Evolutionary conservation across 2,888 invertebrate genomes (phyloP), one percentile per base, ranked within the genome.

Genomic region (Aphelenchoides bicaudatus): DNA sequence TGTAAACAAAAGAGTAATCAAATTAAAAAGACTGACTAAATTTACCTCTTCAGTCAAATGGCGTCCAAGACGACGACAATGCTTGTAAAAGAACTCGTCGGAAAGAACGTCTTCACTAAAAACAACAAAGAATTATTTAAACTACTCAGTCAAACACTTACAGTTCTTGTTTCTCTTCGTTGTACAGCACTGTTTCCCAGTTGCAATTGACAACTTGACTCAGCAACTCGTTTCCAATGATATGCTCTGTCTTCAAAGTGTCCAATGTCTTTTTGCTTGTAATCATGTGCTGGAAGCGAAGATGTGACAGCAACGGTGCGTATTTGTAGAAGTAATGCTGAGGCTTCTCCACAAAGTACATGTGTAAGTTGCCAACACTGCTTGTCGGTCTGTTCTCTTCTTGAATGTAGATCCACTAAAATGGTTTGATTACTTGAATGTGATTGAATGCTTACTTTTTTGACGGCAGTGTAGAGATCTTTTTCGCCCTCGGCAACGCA

Each of bases 401-500:
- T 25, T 37, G 31, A 10, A 51, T 51, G 25, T 29, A 51, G 3
- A 51, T 21, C 52, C 52, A 51, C 52, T 51, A 27, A 31, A 51
- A 51, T 25, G 37, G 2, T 21, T 25, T 23, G 21, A 61, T 25
- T 19, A 51, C 19, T 28, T 54, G 16, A 53, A 30, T 39, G 3
- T 62, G 31, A 43, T 54, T 19, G 23, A 8, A 13, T 43, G 34
- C 64, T 54, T 10, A 73, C 73, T 38, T 23, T 38, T 63, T 58
- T 68, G 3, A 74, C 57, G 6, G 63, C 47, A 25, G 51, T 49
- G 46, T 74, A 74, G 5, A 74, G 39, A 59, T 74, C 74, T 37
- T 62, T 55, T 48, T 74, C 74, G n/a, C 68, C 70, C 48, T 74
- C 74, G 1, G 60, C 49, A 3, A 72, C 65, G 4, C 71, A 61